Evolutionary conservation across 1,140 invertebrate species (phyloP).

Genomic region (Aphelinus atriplicis): DNA sequence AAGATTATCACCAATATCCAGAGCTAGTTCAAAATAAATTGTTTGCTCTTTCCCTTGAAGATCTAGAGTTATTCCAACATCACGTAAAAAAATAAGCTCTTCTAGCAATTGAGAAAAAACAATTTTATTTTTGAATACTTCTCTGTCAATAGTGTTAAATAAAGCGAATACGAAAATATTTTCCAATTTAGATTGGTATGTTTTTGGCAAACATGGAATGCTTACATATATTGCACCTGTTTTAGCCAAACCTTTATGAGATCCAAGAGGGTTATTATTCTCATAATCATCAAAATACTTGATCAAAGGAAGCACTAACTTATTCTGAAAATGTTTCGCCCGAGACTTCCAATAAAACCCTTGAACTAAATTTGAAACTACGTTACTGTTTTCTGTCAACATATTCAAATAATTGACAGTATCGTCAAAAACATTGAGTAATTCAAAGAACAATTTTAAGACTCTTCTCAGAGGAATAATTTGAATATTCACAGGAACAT

Average conservation of each 20-base stretch:
- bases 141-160: slow-evolving; percentile 37
- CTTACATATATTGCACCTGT: slow-evolving; percentile 39
- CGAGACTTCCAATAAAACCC: too few species aligned
- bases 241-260: slow-evolving; percentile 42
- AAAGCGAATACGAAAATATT: slow-evolving; percentile 42
- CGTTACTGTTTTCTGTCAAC: too few species aligned
- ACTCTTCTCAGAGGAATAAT: too few species aligned
- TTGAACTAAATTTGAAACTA: too few species aligned
- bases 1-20: slow-evolving; percentile 25
- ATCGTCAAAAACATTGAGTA: too few species aligned
- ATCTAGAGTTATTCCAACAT: slow-evolving; percentile 16
- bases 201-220: slow-evolving; percentile 37
- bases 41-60: slow-evolving; percentile 1
- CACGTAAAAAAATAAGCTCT: slow-evolving; percentile 39
- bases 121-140: slow-evolving; percentile 21
- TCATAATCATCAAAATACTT: slow-evolving; percentile 23
- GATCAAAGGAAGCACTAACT: slow-evolving; percentile 16
- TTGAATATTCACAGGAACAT: too few species aligned
- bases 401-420: too few species aligned
- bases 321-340: slow-evolving; percentile 10
- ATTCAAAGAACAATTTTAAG: too few species aligned
- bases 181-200: slow-evolving; percentile 40
- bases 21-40: slow-evolving; percentile 35
- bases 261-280: slow-evolving; percentile 41
- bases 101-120: slow-evolving; percentile 39